phyloP scores from a whole-genome alignment of 2,113 vertebrate genomes.

The Trinectes maculatus region DNA sequence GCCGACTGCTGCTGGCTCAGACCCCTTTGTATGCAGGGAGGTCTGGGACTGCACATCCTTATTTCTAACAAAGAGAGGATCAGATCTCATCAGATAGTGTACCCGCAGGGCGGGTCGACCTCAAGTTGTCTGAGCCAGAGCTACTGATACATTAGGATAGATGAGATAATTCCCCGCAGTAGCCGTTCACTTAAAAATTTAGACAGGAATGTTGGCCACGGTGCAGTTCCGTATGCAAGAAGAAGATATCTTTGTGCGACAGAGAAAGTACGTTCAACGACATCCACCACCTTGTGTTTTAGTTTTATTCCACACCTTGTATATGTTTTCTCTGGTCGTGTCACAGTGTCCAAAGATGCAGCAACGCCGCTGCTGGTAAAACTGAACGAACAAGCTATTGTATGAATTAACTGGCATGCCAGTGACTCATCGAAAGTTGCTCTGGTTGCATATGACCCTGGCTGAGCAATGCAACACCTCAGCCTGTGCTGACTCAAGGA shows the following conservation, averaged over 20 bases:
- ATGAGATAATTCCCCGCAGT: conserved; percentile 11
- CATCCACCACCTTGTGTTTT: background rate
- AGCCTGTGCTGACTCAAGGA: conserved; percentile 65
- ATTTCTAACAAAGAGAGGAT: conserved; percentile 52
- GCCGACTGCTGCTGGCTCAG: conserved; percentile 22
- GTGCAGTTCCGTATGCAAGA: background rate
- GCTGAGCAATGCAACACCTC: conserved; percentile 68
- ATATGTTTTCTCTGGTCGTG: conserved; percentile 17
- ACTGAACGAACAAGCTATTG: conserved; percentile 32
- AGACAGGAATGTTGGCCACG: background rate
- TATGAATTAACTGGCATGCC: conserved; percentile 43
- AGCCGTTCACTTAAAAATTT: conserved; percentile 6
- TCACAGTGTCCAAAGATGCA: conserved; percentile 26
- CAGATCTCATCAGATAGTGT: conserved; percentile 53
- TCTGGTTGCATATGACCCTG: conserved; percentile 59
- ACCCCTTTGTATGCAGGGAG: conserved; percentile 48
- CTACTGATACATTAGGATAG: conserved; percentile 24
- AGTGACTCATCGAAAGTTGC: conserved; percentile 64
- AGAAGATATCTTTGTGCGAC: conserved; percentile 3
- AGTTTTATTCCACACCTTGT: background rate
- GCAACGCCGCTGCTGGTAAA: conserved; percentile 26
- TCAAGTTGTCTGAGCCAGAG: conserved; percentile 33
- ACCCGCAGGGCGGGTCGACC: conserved; percentile 31
- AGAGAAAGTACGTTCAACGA: background rate
- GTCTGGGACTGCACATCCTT: conserved; percentile 39